These are phyloP conservation scores for Butorides virescens DNA, from an alignment of 2,113 vertebrate species.

Conservation along the genomic window DNA sequence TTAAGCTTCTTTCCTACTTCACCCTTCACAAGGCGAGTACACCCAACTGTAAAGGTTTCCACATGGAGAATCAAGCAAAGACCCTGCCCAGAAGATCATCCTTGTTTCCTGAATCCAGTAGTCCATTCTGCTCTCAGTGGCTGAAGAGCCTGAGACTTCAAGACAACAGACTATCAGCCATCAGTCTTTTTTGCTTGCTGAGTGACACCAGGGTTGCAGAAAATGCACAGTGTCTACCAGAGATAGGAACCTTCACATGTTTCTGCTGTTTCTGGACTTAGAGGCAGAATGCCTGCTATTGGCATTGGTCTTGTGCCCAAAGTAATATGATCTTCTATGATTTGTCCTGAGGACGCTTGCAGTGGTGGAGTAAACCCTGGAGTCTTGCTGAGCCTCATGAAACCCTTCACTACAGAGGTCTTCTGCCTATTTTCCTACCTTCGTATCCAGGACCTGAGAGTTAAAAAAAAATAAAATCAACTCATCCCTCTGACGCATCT, in stretches of 20 bases:
- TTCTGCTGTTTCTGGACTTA: not conserved
- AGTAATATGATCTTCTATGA: not conserved
- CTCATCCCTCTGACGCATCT: not conserved
- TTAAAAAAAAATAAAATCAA: not conserved
- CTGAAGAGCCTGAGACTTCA: not conserved
- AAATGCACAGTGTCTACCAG: not conserved
- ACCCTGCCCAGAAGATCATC: not conserved
- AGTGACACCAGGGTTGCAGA: not conserved
- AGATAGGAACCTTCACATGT: not conserved
- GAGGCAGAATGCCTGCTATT: not conserved
- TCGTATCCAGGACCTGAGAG: not conserved
- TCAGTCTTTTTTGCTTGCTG: not conserved
- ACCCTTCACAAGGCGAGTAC: not conserved
- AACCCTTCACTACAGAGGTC: not conserved
- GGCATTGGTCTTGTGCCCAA: not conserved
- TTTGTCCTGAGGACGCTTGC: not conserved
- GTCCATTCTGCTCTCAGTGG: not conserved
- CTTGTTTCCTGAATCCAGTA: not conserved
- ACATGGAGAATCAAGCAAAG: not conserved
- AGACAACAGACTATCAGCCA: not conserved
- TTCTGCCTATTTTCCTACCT: not conserved
- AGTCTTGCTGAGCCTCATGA: not conserved
- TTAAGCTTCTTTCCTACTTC: not conserved
- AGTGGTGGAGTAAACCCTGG: too few species aligned
- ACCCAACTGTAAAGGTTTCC: not conserved